Conservation (phyloP, 2,113 vertebrate species). For the Dasyornis broadbenti region DNA sequence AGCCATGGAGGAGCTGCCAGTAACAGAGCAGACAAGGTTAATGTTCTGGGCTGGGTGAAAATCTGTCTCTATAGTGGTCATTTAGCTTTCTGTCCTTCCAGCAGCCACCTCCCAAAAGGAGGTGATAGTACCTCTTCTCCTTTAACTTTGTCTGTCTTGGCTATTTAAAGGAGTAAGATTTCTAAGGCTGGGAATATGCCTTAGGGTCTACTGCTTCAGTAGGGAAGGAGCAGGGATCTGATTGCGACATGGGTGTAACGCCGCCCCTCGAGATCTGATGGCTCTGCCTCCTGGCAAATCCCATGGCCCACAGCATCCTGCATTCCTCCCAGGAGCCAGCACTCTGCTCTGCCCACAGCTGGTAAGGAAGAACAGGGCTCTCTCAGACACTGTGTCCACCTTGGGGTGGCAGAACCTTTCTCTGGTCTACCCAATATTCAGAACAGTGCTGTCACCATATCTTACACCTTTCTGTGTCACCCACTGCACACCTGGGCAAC, state of each 20-base stretch:
- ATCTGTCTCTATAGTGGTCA: not conserved
- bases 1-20: not conserved
- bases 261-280: not conserved
- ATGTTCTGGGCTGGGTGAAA: not conserved
- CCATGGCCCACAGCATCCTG: fast-evolving
- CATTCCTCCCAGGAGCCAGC: not conserved
- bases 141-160: not conserved
- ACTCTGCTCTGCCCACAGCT: not conserved
- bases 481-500: not conserved
- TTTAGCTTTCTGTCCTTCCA: not conserved
- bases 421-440: not conserved
- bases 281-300: not conserved
- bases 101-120: not conserved
- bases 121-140: not conserved
- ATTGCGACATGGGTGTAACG: not conserved
- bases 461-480: not conserved
- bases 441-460: not conserved
- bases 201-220: not conserved
- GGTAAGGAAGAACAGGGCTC: not conserved
- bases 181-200: not conserved
- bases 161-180: not conserved
- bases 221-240: not conserved
- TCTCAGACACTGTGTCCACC: not conserved
- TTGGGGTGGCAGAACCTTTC: not conserved
- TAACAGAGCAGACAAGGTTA: not conserved